Evolutionary conservation across 1,140 invertebrate genomes (phyloP).

Genomic region (Mya arenaria): DNA sequence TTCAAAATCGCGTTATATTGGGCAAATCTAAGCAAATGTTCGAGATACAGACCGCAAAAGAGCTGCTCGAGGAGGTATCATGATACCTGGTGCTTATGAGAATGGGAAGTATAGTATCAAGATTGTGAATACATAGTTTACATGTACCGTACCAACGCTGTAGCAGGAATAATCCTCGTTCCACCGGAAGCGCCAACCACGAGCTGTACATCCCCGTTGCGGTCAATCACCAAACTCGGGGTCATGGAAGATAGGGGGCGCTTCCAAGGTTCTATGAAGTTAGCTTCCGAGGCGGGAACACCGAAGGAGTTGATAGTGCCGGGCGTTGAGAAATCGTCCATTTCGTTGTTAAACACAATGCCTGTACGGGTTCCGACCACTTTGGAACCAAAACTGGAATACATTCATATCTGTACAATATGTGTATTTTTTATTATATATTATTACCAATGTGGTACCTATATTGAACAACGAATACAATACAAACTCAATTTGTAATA

Average conservation of each 20-base stretch:
- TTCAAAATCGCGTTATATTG: too few species aligned
- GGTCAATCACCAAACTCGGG: slow-evolving; percentile 90
- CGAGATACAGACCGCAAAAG: too few species aligned
- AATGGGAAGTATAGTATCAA: too few species aligned
- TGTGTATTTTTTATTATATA: too few species aligned
- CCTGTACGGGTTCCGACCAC: slow-evolving; percentile 87
- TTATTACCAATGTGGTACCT: too few species aligned
- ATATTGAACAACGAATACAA: too few species aligned
- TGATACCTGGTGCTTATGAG: too few species aligned
- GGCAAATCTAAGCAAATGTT: too few species aligned
- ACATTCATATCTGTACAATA: not conserved
- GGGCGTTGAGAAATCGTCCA: slow-evolving; percentile 96
- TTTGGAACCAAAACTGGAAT: slow-evolving; percentile 80
- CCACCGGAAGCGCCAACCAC: slow-evolving; percentile 95
- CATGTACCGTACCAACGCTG: slow-evolving; percentile 90
- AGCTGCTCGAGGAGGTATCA: too few species aligned
- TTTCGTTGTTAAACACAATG: slow-evolving; percentile 94
- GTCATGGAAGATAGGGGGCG: slow-evolving; percentile 94
- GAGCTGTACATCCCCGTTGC: slow-evolving; percentile 86
- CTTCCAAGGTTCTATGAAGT: slow-evolving; percentile 91
- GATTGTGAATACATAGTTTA: too few species aligned
- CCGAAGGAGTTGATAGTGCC: slow-evolving; percentile 84
- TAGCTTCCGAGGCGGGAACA: slow-evolving; percentile 88
- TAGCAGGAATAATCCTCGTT: slow-evolving; percentile 91
- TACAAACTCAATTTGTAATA: too few species aligned